phyloP scores from a whole-genome alignment of 2,113 vertebrate species.

The Capricornis sumatraensis region DNA sequence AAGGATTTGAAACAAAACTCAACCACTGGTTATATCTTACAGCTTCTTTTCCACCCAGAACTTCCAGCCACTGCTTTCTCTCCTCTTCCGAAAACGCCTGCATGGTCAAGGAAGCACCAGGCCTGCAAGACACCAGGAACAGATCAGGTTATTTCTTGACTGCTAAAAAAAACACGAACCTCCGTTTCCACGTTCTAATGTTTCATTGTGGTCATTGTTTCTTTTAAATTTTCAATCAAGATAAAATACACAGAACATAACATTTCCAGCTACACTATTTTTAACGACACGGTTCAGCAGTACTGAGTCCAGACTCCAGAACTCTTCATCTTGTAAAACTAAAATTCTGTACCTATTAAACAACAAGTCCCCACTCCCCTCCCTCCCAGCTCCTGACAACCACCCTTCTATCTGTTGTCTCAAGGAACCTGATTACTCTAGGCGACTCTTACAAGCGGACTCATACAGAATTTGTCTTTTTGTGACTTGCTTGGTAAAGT shows the following conservation, averaged over 20 bases:
- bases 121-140: slow-evolving; percentile 79
- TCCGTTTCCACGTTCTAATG: background rate
- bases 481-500: background rate
- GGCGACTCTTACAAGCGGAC: background rate
- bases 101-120: slow-evolving; percentile 89
- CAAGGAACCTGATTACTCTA: background rate
- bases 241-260: background rate
- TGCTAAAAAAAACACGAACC: background rate
- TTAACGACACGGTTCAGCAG: too few relatives aligned
- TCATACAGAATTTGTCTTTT: background rate
- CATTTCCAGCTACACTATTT: background rate
- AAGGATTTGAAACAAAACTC: background rate
- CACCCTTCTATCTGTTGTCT: background rate
- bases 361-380: background rate
- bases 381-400: too few relatives aligned
- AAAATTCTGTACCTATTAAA: background rate
- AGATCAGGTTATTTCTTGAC: background rate
- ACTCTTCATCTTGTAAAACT: background rate
- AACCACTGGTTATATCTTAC: slow-evolving; percentile 80
- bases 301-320: background rate
- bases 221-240: background rate
- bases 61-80: slow-evolving; percentile 93
- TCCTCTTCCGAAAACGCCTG: slow-evolving; percentile 96
- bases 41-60: slow-evolving; percentile 95
- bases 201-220: background rate